These are phyloP conservation scores for Theretra japonica DNA, from an alignment of 2,888 invertebrate genomes.

Conservation along the genomic window DNA sequence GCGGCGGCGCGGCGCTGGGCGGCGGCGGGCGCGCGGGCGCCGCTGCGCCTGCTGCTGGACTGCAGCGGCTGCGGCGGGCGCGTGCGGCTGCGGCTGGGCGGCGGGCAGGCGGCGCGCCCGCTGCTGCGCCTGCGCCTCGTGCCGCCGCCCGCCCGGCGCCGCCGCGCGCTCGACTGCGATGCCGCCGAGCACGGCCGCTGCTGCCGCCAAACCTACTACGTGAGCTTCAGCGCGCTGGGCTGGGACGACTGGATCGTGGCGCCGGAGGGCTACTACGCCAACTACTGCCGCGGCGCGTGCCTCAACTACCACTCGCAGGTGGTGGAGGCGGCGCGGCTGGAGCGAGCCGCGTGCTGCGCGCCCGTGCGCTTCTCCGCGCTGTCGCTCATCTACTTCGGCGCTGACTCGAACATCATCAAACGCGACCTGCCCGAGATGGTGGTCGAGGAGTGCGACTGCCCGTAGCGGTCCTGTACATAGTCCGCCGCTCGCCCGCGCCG, in stretches of 20 bases:
- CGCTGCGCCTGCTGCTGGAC: constrained; percentile 91
- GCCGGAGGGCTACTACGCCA: constrained; percentile 95
- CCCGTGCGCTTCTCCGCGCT: constrained; percentile 96
- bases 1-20: constrained; percentile 90
- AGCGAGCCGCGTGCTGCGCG: constrained; percentile 96
- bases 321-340: constrained; percentile 94
- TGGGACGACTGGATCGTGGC: constrained; percentile 98
- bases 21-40: constrained; percentile 77
- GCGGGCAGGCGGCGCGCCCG: constrained; percentile 88
- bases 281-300: constrained; percentile 96
- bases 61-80: constrained; percentile 92
- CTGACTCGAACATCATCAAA: constrained; percentile 95
- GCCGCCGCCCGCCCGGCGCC: constrained; percentile 88
- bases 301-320: constrained; percentile 96
- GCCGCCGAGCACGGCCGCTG: constrained; percentile 84
- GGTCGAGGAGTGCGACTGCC: constrained; percentile 97
- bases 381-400: constrained; percentile 96
- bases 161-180: constrained; percentile 93
- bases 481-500: constrained; percentile 54
- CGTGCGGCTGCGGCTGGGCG: constrained; percentile 87
- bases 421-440: constrained; percentile 98
- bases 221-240: constrained; percentile 94
- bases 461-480: constrained; percentile 84
- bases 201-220: constrained; percentile 96
- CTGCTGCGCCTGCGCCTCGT: constrained; percentile 92